Conservation (phyloP, 2,888 invertebrate species). For the Melinaea marsaeus region DNA sequence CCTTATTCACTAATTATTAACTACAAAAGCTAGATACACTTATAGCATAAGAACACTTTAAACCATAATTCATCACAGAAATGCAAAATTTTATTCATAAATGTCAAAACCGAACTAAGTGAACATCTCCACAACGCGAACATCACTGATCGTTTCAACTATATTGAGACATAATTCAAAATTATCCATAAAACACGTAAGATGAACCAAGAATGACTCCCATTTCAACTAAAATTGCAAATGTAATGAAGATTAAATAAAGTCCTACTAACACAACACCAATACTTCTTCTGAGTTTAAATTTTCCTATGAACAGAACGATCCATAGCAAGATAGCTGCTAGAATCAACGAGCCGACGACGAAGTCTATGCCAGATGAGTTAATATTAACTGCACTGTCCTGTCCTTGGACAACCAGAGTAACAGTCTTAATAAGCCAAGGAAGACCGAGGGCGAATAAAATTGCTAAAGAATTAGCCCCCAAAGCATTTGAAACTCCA, state of each 20-base stretch:
- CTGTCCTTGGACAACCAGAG: conserved; percentile 67
- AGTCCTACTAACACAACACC: conserved; percentile 81
- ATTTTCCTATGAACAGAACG: conserved; percentile 82
- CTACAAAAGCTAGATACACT: conserved; percentile 7
- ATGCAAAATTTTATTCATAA: background rate
- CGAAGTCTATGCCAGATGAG: conserved; percentile 89
- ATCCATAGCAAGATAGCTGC: conserved; percentile 85
- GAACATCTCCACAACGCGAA: background rate
- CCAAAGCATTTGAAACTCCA: conserved; percentile 91
- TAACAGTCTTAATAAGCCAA: conserved; percentile 87
- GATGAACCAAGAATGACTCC: conserved; percentile 75
- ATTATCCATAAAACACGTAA: background rate
- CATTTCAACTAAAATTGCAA: conserved; percentile 88
- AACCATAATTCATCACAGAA: conserved; percentile 19
- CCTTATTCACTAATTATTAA: background rate
- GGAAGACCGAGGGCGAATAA: conserved; percentile 89
- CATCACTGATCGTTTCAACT: background rate
- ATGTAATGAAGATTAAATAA: conserved; percentile 84
- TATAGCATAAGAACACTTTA: conserved; percentile 1
- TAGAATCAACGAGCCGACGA: conserved; percentile 85
- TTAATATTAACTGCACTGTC: conserved; percentile 80
- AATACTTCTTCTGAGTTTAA: conserved; percentile 82
- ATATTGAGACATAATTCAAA: too few species aligned
- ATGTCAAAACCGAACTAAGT: conserved; percentile 3
- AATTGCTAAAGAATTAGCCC: conserved; percentile 91